Base-by-base conservation (phyloP, 2,113 vertebrate genomes). In the Eleginops maclovinus region DNA sequence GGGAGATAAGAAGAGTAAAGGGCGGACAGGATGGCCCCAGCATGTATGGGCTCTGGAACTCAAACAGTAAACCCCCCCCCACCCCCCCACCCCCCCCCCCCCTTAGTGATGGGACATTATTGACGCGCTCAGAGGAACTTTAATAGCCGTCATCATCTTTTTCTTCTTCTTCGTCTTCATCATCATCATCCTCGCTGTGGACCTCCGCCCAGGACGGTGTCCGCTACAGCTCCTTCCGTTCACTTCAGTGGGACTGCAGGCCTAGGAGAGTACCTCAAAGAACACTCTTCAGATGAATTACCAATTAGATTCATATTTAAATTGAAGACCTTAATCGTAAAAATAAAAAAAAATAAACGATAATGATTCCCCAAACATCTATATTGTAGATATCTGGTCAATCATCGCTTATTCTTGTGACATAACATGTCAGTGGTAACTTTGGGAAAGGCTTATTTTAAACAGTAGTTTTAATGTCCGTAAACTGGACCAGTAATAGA, bases 11-110 rank as follows among this genome's bases (percentile, higher is more conserved):
- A 99, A 99, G 95, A 97, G 95, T 73, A 99, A 99, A 96, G 98
- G 98, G 49, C 95, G 98, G 91, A 99, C 98, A 77, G 98, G 98
- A 88, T 99, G 98, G 98, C 98, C 98, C 24, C 98, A 99, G 92
- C 98, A 99, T 67, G 98, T 99, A 90, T 99, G 98, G 98, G 98
- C 98, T 84, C 91, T 99, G 95, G 98, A 99, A 92, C 97, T 99
- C 87, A 99, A 99, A 94, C 97, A 99, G 91, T 90, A 88, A 81
- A 64, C 21, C 15, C 61, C 16, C 53, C 47, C 19, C 6, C 36
- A 8, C 13, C 3, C 40, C 13, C 17, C 22, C 53, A 9, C 7
- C 11, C 41, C 22, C 44, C 9, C 47, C 4, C 11, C 12, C 50
- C 17, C 16, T n/a, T 17, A 36, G 5, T 10, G 28, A 43, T 19